Conservation (phyloP, 2,888 invertebrate genomes). For the Drosophila sordidula region DNA sequence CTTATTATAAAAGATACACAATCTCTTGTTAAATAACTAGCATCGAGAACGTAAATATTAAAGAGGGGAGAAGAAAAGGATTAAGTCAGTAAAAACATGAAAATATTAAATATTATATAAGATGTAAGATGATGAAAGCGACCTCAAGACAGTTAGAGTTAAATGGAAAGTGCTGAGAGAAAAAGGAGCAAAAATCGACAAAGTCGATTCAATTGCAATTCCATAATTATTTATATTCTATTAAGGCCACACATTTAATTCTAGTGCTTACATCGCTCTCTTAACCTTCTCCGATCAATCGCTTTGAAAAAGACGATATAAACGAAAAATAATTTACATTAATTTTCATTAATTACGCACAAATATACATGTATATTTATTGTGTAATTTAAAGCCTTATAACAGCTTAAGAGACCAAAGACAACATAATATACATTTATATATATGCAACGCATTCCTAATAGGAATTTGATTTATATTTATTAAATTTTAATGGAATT, state of each 20-base stretch:
- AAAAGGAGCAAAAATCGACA: too few relatives aligned
- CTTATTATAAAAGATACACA: background rate
- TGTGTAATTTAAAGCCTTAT: constrained; percentile 14
- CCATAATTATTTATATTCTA: too few relatives aligned
- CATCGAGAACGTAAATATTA: background rate
- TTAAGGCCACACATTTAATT: background rate
- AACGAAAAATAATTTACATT: constrained; percentile 19
- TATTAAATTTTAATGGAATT: constrained; percentile 47
- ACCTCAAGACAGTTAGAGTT: too few relatives aligned
- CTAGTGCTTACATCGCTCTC: background rate
- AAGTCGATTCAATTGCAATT: too few relatives aligned
- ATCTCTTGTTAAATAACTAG: background rate
- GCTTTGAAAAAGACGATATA: background rate
- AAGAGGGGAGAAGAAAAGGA: too few relatives aligned
- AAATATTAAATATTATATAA: too few relatives aligned
- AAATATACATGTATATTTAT: background rate
- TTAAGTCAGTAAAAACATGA: too few relatives aligned
- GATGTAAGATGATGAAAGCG: too few relatives aligned
- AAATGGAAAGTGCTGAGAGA: too few relatives aligned
- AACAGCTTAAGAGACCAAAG: constrained; percentile 59
- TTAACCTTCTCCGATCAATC: background rate
- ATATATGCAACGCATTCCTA: constrained; percentile 32
- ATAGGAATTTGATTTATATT: constrained; percentile 58
- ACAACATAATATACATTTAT: constrained; percentile 23
- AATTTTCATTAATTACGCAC: constrained; percentile 16